Conservation (phyloP, 2,113 vertebrate genomes). For the Manacus vitellinus region DNA sequence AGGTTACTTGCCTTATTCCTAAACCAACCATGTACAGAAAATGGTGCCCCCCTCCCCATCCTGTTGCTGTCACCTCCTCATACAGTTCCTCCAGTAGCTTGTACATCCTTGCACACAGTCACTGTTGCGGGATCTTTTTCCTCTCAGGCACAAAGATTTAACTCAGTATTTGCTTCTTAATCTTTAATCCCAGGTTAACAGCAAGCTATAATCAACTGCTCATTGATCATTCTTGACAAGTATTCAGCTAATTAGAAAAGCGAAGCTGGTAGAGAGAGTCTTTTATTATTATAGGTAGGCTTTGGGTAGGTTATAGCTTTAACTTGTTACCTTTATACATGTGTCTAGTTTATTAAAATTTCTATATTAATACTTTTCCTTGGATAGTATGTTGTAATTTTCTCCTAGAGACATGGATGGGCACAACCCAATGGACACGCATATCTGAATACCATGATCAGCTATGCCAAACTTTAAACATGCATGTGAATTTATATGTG, state of each 20-base stretch:
- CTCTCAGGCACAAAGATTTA: not conserved
- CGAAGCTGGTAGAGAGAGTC: not conserved
- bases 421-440: not conserved
- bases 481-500: not conserved
- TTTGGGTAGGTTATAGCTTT: not conserved
- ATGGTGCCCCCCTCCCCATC: accelerated
- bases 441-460: not conserved
- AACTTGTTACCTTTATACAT: not conserved
- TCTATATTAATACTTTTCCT: not conserved
- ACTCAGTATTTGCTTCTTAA: not conserved
- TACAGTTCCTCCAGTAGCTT: not conserved
- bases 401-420: not conserved
- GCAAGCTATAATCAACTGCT: not conserved
- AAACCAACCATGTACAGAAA: not conserved
- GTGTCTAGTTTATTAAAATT: not conserved
- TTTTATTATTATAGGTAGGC: not conserved
- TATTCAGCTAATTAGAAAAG: not conserved
- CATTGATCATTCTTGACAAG: not conserved
- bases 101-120: not conserved
- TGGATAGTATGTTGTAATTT: not conserved
- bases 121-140: not conserved
- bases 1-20: not conserved
- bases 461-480: not conserved
- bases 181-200: not conserved
- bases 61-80: not conserved